Base-by-base conservation (phyloP, 1,140 invertebrate species). In the Pseudachorutes palmiensis region DNA sequence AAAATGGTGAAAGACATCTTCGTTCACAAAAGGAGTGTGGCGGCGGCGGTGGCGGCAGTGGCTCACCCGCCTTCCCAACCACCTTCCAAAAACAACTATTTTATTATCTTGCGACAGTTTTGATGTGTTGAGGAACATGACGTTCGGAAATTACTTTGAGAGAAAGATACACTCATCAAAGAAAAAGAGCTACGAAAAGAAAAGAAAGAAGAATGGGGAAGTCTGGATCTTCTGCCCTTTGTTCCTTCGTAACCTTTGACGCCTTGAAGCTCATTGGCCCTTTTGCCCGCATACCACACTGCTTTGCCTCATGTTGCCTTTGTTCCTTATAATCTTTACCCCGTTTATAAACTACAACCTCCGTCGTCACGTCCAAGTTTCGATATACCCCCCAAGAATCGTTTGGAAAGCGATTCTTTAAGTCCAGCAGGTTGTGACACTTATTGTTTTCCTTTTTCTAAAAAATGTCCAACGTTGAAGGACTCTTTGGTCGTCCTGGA, bases 51-150 rank as follows among this genome's bases (percentile, higher is more conserved):
- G 32, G 26, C 62, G 62, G 22, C 31, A n/a, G 14, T 26, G 12
- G 24, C 9, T 48, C 12, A 9, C 26, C n/a, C 32, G 31, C 32
- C 33, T 33, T 36, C 33, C 31, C 30, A 14, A 41, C 31, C 57
- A 22, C 9, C 14, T 28, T 22, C 16, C 5, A 64, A 67, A 67
- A 67, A 67, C 67, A 68, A 64, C 67, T 68, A 58, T 68, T 68
- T 68, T 68, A 68, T 68, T 68, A 64, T 68, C 67, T 68, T 45
- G 67, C 67, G 67, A 68, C 67, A 68, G 61, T 64, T 68, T 64
- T 68, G 51, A 55, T 41, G 36, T 41, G 36, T 41, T 41, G 36
- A 5, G 19, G 19, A n/a, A 45, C 9, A 45, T 45, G 36, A 45
- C 36, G 36, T 24, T 55, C 51, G 24, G 36, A 55, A 55, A 16